Base-by-base conservation (phyloP, 1,140 invertebrate species). In the Oreohelix idahoensis region DNA sequence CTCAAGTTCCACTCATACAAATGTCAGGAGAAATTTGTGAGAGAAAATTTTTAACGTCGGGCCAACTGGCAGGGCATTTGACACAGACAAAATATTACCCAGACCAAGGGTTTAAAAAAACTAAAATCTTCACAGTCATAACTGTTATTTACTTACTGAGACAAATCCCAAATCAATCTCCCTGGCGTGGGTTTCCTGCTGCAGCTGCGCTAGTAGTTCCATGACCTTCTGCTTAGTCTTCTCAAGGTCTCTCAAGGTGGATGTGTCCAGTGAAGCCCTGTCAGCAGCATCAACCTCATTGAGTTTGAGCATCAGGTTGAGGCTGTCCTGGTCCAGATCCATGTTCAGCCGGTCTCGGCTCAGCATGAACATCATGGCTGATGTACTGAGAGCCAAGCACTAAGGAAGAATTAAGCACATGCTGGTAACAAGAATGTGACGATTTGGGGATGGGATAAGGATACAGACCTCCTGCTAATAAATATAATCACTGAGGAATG, bases 261-360 rank as follows among this genome's bases (percentile, higher is more conserved):
- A 84, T 5, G 81, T 70, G 51, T 86, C 85, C 29, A 32, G 29
- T 29, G n/a, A 32, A 10, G 79, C 53, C 35, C 39, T 32, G 17
- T 83, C 80, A 2, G 11, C 74, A n/a, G 79, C 53, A 69, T 83
- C 81, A 5, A 96, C 96, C 91, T 98, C 97, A 20, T 99, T 94
- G 63, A 99, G 93, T 92, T 97, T 97, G 86, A 99, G 94, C 97
- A 99, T 98, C 35, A 99, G 94, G 91, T 98, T 96, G 26, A 99
- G 93, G 87, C 97, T 98, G 90, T 98, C 96, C 23, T 97, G 94
- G 92, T 99, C 98, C 83, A 99, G 93, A 93, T 99, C 98, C 97
- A 99, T 98, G 89, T 98, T 98, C 38, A 99, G 94, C 69, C 97
- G 95, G 93, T 99, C 98, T 94, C 98, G 97, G 89, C 97, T 98